These are phyloP conservation scores for Brachyopa scutellaris DNA, from an alignment of 2,888 invertebrate species.

Conservation along the genomic window DNA sequence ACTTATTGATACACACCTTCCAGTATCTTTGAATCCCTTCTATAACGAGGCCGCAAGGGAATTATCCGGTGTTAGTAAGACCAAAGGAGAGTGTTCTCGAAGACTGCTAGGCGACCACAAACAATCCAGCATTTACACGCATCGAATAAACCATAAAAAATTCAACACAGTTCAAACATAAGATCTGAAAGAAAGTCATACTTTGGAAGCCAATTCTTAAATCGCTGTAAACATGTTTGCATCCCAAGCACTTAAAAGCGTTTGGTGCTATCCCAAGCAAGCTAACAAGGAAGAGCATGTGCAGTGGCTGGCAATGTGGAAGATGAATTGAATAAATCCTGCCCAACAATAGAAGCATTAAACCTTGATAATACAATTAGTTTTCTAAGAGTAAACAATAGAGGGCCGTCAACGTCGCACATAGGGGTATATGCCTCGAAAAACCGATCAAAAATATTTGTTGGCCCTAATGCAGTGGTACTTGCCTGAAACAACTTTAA, in stretches of 20 bases:
- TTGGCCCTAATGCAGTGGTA: too few relatives aligned
- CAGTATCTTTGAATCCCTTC: constrained; percentile 77
- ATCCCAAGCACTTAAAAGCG: constrained; percentile 67
- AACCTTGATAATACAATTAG: constrained; percentile 46
- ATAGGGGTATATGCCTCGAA: too few relatives aligned
- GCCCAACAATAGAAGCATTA: constrained; percentile 62
- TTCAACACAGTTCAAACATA: constrained; percentile 52
- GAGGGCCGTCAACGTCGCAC: constrained; percentile 12
- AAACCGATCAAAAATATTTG: too few relatives aligned
- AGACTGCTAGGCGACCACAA: constrained; percentile 74
- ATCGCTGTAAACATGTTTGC: constrained; percentile 72
- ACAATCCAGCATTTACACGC: constrained; percentile 31
- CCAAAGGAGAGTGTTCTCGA: constrained; percentile 76
- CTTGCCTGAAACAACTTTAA: too few relatives aligned
- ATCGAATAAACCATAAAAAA: constrained; percentile 74
- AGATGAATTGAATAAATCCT: constrained; percentile 42
- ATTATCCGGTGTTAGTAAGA: neutral
- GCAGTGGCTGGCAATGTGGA: constrained; percentile 9
- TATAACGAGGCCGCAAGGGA: constrained; percentile 67
- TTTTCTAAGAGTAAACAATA: constrained; percentile 28
- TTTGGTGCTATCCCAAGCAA: constrained; percentile 44
- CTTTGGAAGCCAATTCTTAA: constrained; percentile 73
- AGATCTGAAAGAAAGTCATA: constrained; percentile 63
- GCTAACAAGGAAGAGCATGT: constrained; percentile 25
- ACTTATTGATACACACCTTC: constrained; percentile 73